A percentile compares a stretch with the other conserved stretches of the same genome.
Conservation (phyloP, 1,140 invertebrate genomes). For the Pachypsylla venusta region DNA sequence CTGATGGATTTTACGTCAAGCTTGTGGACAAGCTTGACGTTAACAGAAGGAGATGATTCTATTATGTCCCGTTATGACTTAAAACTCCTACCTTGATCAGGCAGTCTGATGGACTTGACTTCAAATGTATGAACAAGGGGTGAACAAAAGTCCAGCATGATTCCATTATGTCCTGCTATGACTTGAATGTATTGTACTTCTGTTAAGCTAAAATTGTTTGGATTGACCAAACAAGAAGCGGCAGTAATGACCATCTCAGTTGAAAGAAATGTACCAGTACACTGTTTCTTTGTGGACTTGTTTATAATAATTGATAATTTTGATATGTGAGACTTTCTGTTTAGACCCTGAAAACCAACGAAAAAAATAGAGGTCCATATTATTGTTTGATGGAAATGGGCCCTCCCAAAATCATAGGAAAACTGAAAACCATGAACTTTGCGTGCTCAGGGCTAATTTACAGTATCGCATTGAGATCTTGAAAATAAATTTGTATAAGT, state of each 20-base stretch:
- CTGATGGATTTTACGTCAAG: background rate
- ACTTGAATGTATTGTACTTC: background rate
- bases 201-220: too few species aligned
- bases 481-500: too few species aligned
- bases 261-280: background rate
- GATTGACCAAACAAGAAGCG: background rate
- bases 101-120: background rate
- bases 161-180: background rate
- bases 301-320: conserved; percentile 2
- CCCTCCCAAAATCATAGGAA: too few species aligned
- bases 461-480: too few species aligned
- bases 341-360: too few species aligned
- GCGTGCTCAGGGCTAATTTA: too few species aligned
- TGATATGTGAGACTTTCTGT: too few species aligned
- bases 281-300: background rate
- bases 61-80: background rate
- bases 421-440: too few species aligned
- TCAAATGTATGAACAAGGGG: background rate
- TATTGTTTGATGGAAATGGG: too few species aligned
- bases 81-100: background rate
- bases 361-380: too few species aligned
- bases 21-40: background rate
- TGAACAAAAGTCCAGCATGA: background rate
- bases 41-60: background rate
- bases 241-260: background rate